phyloP scores from a whole-genome alignment of 2,797 vertebrate species.

The Hyperoplus lanceolatus region DNA sequence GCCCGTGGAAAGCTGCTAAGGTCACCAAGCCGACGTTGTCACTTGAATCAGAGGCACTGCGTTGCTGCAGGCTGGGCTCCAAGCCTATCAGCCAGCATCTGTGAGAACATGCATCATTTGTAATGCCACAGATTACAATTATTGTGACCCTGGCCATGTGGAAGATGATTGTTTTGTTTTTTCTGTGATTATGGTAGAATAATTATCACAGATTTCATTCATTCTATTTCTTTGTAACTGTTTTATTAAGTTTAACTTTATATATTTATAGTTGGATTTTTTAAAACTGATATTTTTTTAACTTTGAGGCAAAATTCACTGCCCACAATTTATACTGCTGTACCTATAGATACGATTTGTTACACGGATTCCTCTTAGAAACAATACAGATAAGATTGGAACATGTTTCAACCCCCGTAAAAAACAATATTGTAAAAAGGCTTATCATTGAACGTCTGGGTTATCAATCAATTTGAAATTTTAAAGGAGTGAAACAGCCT shows the following conservation, averaged over 20 bases:
- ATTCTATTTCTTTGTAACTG: neutral
- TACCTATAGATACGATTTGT: constrained; percentile 4
- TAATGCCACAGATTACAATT: constrained; percentile 47
- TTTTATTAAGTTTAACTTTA: neutral
- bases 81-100: constrained; percentile 53
- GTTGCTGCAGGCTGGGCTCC: constrained; percentile 62
- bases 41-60: constrained; percentile 71
- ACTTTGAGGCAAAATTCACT: neutral
- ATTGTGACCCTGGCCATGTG: constrained; percentile 56
- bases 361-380: neutral
- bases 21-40: constrained; percentile 81
- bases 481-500: constrained; percentile 22
- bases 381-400: neutral
- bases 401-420: neutral
- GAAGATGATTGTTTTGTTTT: constrained; percentile 58
- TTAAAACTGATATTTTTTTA: neutral
- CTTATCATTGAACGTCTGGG: neutral
- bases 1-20: constrained; percentile 87
- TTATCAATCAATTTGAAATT: constrained; percentile 6
- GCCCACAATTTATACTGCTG: neutral
- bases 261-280: neutral
- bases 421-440: constrained; percentile 3
- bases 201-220: constrained; percentile 31
- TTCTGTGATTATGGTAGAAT: constrained; percentile 43
- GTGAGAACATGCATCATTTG: constrained; percentile 50